Conservation (phyloP, 2,113 vertebrate genomes). For the Micromys minutus region DNA sequence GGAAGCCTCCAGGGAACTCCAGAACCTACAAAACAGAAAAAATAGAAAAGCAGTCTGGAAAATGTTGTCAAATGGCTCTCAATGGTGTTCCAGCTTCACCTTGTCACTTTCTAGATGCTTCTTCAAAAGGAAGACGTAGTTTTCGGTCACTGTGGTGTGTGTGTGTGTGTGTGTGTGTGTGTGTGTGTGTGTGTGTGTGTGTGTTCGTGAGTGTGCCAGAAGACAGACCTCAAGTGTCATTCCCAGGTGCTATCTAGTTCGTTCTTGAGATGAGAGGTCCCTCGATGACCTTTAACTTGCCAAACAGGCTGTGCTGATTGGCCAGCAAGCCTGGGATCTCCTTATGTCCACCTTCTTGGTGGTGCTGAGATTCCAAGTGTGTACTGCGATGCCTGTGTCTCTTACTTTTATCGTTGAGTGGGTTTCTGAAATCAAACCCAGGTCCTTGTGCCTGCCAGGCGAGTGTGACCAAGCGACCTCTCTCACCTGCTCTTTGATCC, state of each 20-base stretch:
- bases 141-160: not conserved
- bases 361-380: not conserved
- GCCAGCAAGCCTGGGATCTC: not conserved
- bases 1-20: not conserved
- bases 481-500: not conserved
- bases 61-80: not conserved
- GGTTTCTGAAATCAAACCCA: not conserved
- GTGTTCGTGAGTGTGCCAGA: not conserved
- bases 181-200: not conserved
- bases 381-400: not conserved
- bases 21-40: slow-evolving; percentile 25
- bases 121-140: not conserved
- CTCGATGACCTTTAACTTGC: not conserved
- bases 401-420: not conserved
- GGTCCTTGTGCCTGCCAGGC: not conserved
- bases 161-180: not conserved
- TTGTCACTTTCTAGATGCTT: slow-evolving; percentile 1
- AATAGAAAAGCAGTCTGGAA: slow-evolving; percentile 11
- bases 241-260: not conserved
- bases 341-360: not conserved
- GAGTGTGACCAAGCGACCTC: not conserved
- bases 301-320: not conserved
- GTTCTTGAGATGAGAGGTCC: not conserved
- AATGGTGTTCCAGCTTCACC: not conserved
- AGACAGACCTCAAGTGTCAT: not conserved